Percentiles rank a stretch among this genome's conserved stretches.
Conservation (phyloP, 2,797 vertebrate species). For the Rhinichthys osculus region DNA sequence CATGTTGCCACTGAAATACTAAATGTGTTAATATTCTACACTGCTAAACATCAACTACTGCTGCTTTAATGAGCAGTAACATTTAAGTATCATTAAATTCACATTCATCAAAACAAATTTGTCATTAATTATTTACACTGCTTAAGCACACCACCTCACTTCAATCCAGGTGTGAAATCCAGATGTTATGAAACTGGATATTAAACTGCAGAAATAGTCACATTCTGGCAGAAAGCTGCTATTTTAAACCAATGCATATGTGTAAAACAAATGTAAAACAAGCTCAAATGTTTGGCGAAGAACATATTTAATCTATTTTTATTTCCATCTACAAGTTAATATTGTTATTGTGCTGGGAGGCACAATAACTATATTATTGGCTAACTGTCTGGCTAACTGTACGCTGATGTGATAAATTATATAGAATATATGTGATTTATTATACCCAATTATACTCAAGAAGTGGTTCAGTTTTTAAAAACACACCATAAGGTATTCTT, state of each 20-base stretch:
- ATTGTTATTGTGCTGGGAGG: neutral
- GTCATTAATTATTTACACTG: conserved; percentile 10
- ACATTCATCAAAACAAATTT: conserved; percentile 1
- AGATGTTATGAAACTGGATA: conserved; percentile 8
- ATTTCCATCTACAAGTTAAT: neutral
- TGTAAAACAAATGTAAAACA: neutral
- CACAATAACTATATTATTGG: no score
- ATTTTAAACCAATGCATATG: neutral
- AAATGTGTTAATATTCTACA: conserved; percentile 1
- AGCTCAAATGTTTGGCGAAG: neutral
- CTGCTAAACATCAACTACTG: neutral
- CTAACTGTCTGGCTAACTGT: neutral
- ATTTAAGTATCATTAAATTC: neutral
- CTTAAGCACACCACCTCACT: neutral
- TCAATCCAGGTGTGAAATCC: conserved; percentile 25
- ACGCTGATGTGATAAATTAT: neutral
- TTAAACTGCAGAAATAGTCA: neutral
- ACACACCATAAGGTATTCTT: neutral
- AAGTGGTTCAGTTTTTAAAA: neutral
- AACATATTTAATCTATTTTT: neutral
- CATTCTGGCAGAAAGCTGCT: neutral
- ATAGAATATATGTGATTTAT: neutral
- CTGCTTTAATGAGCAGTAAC: neutral
- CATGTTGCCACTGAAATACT: neutral
- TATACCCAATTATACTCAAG: neutral